phyloP scores from a whole-genome alignment of 1,140 invertebrate genomes.

The Grapholita molesta region DNA sequence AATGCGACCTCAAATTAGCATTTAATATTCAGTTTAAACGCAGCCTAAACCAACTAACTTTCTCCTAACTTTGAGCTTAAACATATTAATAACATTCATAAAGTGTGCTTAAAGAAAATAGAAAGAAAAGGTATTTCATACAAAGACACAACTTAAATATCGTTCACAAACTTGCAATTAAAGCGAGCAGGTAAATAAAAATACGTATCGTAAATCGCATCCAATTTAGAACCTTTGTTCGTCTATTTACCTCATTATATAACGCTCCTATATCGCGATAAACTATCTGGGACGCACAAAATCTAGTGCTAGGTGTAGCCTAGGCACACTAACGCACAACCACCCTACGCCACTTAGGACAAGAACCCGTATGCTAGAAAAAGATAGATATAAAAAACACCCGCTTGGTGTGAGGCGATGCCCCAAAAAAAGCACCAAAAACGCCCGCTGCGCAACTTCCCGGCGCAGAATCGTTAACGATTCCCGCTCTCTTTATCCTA shows the following conservation, averaged over 20 bases:
- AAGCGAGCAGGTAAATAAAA: not conserved
- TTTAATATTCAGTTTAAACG: not conserved
- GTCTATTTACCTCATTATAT: conserved; percentile 18
- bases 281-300: conserved; percentile 35
- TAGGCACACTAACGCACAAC: conserved; percentile 35
- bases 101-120: too few relatives aligned
- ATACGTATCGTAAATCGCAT: not conserved
- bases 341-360: conserved; percentile 39
- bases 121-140: not conserved
- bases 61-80: not conserved
- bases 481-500: conserved; percentile 76
- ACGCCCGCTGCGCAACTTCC: conserved; percentile 77
- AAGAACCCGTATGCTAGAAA: conserved; percentile 66
- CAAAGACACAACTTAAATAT: not conserved
- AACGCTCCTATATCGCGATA: conserved; percentile 5
- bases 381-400: conserved; percentile 74
- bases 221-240: conserved; percentile 12
- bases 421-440: conserved; percentile 78
- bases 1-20: not conserved
- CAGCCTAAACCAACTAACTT: not conserved
- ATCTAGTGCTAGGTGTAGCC: conserved; percentile 21
- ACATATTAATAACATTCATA: too few relatives aligned
- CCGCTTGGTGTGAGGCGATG: conserved; percentile 71
- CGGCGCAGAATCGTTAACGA: conserved; percentile 77
- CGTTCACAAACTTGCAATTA: not conserved